A percentile compares a stretch with the other conserved stretches of the same genome.
Conservation (phyloP, 2,888 invertebrate genomes). For the Melipona bicolor region DNA sequence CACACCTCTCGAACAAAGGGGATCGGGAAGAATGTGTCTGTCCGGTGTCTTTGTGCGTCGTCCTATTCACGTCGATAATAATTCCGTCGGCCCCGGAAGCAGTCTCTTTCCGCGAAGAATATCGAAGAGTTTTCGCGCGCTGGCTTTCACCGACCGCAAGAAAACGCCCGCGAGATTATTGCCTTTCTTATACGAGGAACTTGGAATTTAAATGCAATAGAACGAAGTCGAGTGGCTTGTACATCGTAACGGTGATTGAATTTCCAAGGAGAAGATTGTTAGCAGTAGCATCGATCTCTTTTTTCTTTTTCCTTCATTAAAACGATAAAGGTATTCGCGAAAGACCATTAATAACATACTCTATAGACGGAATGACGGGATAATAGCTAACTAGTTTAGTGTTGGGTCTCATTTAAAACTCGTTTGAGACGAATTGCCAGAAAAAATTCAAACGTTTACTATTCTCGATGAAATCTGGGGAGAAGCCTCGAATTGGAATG, state of each 20-base stretch:
- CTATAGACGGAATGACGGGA: background rate
- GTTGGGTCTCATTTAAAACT: background rate
- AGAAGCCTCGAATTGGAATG: background rate
- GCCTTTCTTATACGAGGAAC: background rate
- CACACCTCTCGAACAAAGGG: conserved; percentile 50
- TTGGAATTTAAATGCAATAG: conserved; percentile 12
- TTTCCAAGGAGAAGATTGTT: background rate
- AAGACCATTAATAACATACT: background rate
- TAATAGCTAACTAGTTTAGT: background rate
- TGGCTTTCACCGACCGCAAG: conserved; percentile 2
- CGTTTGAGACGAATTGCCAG: background rate
- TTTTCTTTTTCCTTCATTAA: background rate
- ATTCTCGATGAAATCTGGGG: background rate
- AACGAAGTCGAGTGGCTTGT: background rate
- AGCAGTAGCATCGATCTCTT: background rate
- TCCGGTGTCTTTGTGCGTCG: conserved; percentile 32
- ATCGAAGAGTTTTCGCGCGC: conserved; percentile 21
- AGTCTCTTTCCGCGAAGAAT: conserved; percentile 1
- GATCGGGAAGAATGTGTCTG: conserved; percentile 28
- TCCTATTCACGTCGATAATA: conserved; percentile 48
- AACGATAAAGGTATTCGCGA: background rate
- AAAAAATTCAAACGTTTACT: background rate
- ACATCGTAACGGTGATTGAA: conserved; percentile 7
- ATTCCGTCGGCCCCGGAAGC: conserved; percentile 1
- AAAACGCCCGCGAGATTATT: conserved; percentile 18